phyloP scores from a whole-genome alignment of 2,797 vertebrate genomes.

The Chelonia mydas region DNA sequence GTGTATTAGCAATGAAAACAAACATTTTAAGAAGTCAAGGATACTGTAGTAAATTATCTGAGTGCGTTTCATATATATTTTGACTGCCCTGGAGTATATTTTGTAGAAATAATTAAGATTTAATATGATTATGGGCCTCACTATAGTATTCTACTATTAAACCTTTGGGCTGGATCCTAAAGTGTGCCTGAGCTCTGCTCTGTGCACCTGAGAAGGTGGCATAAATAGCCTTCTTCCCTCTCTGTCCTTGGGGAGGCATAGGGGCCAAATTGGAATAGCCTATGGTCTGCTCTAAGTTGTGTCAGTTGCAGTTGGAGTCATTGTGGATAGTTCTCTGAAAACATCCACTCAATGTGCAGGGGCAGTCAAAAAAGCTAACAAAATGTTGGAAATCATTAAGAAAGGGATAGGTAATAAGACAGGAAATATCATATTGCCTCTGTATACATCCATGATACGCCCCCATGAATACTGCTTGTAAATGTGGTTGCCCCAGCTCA shows the following conservation, averaged over 20 bases:
- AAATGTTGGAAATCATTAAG: too few relatives aligned
- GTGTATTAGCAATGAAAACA: conserved; percentile 41
- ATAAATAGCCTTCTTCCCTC: fast-evolving
- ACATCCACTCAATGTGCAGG: too few relatives aligned
- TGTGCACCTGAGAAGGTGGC: not conserved
- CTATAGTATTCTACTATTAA: not conserved
- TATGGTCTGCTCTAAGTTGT: not conserved
- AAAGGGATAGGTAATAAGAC: too few relatives aligned
- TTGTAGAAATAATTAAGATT: conserved; percentile 30
- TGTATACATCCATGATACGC: too few relatives aligned
- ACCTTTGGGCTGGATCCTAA: not conserved
- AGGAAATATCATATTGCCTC: too few relatives aligned
- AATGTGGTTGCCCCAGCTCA: too few relatives aligned
- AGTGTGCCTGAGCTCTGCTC: fast-evolving
- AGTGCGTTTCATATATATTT: not conserved
- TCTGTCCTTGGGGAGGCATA: fast-evolving
- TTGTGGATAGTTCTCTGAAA: too few relatives aligned
- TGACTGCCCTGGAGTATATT: not conserved
- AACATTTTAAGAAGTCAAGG: conserved; percentile 57
- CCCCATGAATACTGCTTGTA: too few relatives aligned
- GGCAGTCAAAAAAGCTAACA: too few relatives aligned
- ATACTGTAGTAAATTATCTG: not conserved
- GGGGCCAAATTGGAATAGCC: not conserved
- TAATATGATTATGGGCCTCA: not conserved
- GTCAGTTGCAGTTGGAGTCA: too few relatives aligned